Evolutionary conservation across 2,797 vertebrate species (phyloP).

Genomic region (Galago senegalensis): DNA sequence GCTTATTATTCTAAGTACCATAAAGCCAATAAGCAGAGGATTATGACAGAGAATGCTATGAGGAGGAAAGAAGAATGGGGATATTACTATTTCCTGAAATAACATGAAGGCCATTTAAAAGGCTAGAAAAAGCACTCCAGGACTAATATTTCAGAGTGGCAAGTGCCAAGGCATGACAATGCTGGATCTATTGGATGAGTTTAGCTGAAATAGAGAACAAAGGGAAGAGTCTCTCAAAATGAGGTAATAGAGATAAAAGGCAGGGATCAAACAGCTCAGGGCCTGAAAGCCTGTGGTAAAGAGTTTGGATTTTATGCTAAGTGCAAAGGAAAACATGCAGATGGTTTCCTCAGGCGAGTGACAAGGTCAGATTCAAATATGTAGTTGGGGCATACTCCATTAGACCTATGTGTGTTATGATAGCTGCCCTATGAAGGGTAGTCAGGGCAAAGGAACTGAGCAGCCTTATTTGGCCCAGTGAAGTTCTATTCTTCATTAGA

Average conservation of each 20-base stretch:
- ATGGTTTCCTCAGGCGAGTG: not conserved
- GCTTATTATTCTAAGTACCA: not conserved
- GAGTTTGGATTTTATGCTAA: not conserved
- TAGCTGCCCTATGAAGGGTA: not conserved
- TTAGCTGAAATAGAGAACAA: not conserved
- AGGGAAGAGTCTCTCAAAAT: not conserved
- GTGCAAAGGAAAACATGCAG: not conserved
- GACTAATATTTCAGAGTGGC: not conserved
- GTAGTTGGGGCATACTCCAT: not conserved
- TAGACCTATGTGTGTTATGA: not conserved
- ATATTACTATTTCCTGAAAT: not conserved
- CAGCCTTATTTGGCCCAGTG: not conserved
- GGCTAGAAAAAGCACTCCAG: not conserved
- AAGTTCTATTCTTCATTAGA: slow-evolving; percentile 3
- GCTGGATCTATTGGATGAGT: not conserved
- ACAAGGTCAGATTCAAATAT: slow-evolving; percentile 5
- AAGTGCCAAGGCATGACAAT: not conserved
- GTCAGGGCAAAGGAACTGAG: not conserved
- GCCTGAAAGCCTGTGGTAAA: not conserved
- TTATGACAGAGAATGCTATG: too few species aligned
- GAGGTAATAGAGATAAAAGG: not conserved
- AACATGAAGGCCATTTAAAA: not conserved
- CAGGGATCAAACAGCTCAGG: not conserved
- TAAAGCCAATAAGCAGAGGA: not conserved
- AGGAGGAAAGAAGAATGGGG: not conserved